These are phyloP conservation scores for Uloborus diversus DNA, from an alignment of 1,140 invertebrate genomes.

Conservation along the genomic window DNA sequence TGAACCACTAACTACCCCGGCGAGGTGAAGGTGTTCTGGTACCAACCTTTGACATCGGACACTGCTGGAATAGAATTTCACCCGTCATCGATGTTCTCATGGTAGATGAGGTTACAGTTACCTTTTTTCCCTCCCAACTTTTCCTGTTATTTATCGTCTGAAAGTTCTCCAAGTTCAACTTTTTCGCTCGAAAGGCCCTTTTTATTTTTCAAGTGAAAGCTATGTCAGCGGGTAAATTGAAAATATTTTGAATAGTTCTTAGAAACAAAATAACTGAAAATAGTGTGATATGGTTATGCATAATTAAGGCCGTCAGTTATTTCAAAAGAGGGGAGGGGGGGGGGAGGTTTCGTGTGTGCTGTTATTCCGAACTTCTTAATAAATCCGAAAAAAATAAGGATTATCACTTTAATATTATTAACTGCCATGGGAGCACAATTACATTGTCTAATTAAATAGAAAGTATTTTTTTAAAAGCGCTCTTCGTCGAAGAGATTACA, in stretches of 20 bases:
- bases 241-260: neutral
- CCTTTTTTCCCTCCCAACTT: neutral
- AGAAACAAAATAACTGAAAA: neutral
- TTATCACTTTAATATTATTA: no score
- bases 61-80: slow-evolving; percentile 27
- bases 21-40: slow-evolving; percentile 47
- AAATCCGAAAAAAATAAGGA: no score
- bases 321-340: no score
- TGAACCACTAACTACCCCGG: slow-evolving; percentile 18
- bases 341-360: no score
- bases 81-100: slow-evolving; percentile 27
- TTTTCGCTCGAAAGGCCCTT: neutral
- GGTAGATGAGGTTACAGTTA: slow-evolving; percentile 40
- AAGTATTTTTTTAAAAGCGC: no score
- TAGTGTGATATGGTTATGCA: neutral
- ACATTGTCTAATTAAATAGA: no score
- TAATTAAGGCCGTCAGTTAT: no score
- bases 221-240: neutral
- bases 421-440: no score
- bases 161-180: neutral
- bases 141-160: slow-evolving; percentile 13
- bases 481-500: no score
- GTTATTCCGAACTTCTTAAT: no score
- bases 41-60: slow-evolving; percentile 31
- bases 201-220: neutral